Base-by-base conservation (phyloP, 1,140 invertebrate species). In the Vollenhovia emeryi region DNA sequence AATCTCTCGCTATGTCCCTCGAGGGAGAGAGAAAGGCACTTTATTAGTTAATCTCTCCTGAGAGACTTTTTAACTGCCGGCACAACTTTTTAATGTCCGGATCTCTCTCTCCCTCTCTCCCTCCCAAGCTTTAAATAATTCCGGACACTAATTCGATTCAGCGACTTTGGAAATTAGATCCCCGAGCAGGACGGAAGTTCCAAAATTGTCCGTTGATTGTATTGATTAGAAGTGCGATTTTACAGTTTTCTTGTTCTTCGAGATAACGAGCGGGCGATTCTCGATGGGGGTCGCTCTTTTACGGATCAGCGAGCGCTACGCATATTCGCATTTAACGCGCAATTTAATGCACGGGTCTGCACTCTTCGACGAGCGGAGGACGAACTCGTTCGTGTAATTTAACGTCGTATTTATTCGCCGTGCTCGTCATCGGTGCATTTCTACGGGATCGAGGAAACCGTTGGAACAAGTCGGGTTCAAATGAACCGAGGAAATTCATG, bases 21-120 rank as follows among this genome's bases (percentile, higher is more conserved):
- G 36, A 33, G 36, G 36, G 21, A 69, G 24, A 13, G 21, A 69
- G 24, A 13, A 18, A 9, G 27, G 13, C 36, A 43, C 36, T 73
- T 80, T 80, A 80, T 69, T 57, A 71, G 18, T 71, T 73, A 73
- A 73, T 73, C 66, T 71, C 36, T n/a, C 50, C 36, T 40, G 18
- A 36, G 66, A 27, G 78, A 73, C 45, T 50, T 76, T 45, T 79
- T 78, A 64, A 78, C 48, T 66, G 60, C 43, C 60, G 11, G 9
- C 36, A 3, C 24, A 59, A 62, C 57, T 68, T 79, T 79, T 40
- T 66, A 66, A 50, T 21, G 43, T 50, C 11, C 6, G 60, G 2
- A 24, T 52, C 45, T 43, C 45, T 27, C 9, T 18, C n/a, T n/a
- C n/a, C n/a, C n/a, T n/a, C n/a, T n/a, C n/a, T n/a, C n/a, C n/a